These are phyloP conservation scores for Chelon auratus DNA, from an alignment of 2,797 vertebrate genomes.

Conservation along the genomic window DNA sequence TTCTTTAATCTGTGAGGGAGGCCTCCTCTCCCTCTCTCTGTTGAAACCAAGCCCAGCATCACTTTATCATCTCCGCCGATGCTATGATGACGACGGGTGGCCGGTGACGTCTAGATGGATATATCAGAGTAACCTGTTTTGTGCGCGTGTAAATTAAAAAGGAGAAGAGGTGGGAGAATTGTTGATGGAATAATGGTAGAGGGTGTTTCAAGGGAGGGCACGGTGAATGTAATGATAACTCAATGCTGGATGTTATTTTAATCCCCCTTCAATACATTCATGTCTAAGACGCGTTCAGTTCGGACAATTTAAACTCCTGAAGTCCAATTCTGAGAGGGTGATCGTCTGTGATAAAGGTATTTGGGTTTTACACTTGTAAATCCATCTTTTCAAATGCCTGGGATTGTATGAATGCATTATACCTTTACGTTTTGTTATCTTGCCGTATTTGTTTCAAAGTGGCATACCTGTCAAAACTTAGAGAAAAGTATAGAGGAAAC, in stretches of 20 bases:
- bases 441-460: constrained; percentile 15
- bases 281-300: constrained; percentile 51
- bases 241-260: constrained; percentile 60
- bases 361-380: constrained; percentile 69
- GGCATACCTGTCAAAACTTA: constrained; percentile 18
- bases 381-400: constrained; percentile 66
- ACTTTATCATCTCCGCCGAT: constrained; percentile 81
- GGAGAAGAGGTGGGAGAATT: constrained; percentile 53
- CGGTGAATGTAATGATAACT: constrained; percentile 69
- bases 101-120: constrained; percentile 69
- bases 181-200: constrained; percentile 60
- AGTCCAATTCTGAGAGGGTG: constrained; percentile 42
- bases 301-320: constrained; percentile 41
- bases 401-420: constrained; percentile 61
- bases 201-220: constrained; percentile 17
- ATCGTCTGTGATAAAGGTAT: constrained; percentile 52
- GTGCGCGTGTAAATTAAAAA: constrained; percentile 70
- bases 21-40: constrained; percentile 66
- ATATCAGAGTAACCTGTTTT: constrained; percentile 65
- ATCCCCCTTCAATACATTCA: constrained; percentile 51
- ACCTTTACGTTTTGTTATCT: constrained; percentile 39
- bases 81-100: constrained; percentile 66
- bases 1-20: constrained; percentile 86
- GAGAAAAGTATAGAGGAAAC: constrained; percentile 18
- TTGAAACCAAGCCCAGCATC: constrained; percentile 69